Evolutionary conservation across 92 coral and sea anemone species (phyloP).

Genomic region (Porites cylindrica): DNA sequence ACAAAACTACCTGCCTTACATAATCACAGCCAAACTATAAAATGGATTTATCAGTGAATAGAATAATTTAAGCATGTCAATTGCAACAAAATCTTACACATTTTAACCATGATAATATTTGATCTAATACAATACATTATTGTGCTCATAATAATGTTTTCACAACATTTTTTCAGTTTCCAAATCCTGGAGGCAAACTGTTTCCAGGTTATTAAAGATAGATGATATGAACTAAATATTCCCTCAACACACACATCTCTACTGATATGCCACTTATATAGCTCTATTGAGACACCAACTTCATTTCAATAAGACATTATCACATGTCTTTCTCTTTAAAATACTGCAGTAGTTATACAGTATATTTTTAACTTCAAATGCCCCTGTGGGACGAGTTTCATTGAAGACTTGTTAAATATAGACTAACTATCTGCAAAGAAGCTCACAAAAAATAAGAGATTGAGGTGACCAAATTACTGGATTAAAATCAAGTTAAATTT

Average conservation of each 20-base stretch:
- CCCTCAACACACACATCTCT: not conserved
- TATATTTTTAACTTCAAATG: no score
- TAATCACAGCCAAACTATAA: not conserved
- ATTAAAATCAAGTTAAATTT: not conserved
- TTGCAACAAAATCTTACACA: no score
- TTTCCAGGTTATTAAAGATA: slow-evolving; percentile 35
- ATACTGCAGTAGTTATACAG: not conserved
- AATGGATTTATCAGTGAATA: not conserved
- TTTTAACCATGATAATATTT: not conserved
- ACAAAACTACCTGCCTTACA: not conserved
- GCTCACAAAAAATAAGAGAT: not conserved
- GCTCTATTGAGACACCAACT: not conserved
- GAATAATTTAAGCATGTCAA: no score
- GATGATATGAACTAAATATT: slow-evolving; percentile 27
- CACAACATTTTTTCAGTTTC: slow-evolving; percentile 23
- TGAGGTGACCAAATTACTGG: not conserved
- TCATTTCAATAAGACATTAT: not conserved
- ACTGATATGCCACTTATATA: not conserved
- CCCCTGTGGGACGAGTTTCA: no score
- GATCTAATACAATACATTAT: not conserved
- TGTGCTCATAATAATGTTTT: not conserved
- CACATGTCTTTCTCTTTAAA: not conserved
- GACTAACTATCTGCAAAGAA: no score
- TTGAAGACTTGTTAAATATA: no score
- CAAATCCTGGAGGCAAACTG: slow-evolving; percentile 21